These are phyloP conservation scores for Heteractis magnifica DNA, from an alignment of 92 coral and sea anemone genomes.

Conservation along the genomic window DNA sequence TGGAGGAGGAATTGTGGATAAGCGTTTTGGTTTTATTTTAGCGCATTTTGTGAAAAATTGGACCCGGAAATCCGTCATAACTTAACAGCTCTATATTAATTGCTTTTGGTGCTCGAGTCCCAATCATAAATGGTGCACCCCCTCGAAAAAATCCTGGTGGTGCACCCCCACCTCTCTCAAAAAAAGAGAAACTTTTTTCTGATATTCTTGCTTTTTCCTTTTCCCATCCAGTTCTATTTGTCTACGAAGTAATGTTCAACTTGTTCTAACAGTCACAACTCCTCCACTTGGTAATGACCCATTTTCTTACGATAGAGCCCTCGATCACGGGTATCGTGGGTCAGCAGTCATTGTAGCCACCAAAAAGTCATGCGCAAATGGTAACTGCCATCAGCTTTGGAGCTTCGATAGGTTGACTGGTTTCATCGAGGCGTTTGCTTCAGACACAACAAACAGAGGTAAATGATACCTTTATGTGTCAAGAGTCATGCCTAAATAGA, in stretches of 20 bases:
- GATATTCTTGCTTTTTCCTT: not conserved
- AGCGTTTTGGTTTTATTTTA: no score
- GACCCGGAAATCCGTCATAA: no score
- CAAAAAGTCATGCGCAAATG: constrained; percentile 73
- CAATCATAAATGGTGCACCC: no score
- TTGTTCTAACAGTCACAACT: constrained; percentile 80
- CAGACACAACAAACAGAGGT: constrained; percentile 82
- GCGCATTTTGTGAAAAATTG: no score
- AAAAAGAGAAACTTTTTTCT: not conserved
- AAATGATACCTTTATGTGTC: not conserved
- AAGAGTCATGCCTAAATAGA: no score
- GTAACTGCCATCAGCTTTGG: constrained; percentile 89
- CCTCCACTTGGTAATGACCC: constrained; percentile 79
- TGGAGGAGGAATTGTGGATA: no score
- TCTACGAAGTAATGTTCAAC: constrained; percentile 72
- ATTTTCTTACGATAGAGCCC: constrained; percentile 57
- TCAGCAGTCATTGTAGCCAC: constrained; percentile 78
- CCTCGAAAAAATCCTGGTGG: no score
- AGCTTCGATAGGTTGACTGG: constrained; percentile 74
- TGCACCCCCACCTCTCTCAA: no score
- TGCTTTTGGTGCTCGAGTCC: no score
- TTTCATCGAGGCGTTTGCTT: constrained; percentile 74
- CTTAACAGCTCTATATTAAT: no score
- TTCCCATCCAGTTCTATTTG: constrained; percentile 58
- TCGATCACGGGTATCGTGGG: constrained; percentile 68